Conservation (phyloP, 2,113 vertebrate genomes). For the Protobothrops flavoviridis region DNA sequence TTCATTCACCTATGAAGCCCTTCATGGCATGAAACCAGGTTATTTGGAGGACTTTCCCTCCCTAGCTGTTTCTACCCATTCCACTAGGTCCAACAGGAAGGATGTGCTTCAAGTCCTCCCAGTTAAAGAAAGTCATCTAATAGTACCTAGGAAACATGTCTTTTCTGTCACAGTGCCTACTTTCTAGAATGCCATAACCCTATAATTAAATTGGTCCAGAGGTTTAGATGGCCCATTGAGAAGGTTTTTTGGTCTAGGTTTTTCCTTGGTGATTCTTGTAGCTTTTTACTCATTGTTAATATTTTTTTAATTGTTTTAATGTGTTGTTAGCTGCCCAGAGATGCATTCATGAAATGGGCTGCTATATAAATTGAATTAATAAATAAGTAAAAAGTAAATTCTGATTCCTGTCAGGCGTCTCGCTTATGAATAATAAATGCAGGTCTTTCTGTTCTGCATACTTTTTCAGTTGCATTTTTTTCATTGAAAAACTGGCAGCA, state of each 20-base stretch:
- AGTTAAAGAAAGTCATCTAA: background rate
- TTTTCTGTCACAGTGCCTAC: background rate
- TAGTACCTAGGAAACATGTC: background rate
- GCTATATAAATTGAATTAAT: background rate
- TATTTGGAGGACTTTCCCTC: background rate
- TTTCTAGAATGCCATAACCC: background rate
- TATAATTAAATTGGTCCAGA: background rate
- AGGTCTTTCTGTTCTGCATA: background rate
- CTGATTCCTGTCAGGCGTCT: background rate
- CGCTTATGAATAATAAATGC: background rate
- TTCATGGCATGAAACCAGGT: background rate
- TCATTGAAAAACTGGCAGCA: background rate
- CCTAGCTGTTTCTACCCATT: background rate
- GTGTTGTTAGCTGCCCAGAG: background rate
- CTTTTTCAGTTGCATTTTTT: background rate
- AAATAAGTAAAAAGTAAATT: background rate
- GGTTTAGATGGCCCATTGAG: background rate
- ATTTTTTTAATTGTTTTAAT: background rate
- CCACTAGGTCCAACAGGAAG: background rate
- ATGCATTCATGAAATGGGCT: background rate
- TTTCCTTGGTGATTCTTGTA: background rate
- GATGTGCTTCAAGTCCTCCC: background rate
- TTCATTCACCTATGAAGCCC: background rate
- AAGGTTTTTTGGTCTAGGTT: background rate
- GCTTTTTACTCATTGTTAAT: background rate